Conservation (phyloP, 2,888 invertebrate genomes). For the Nowickia ferox region DNA sequence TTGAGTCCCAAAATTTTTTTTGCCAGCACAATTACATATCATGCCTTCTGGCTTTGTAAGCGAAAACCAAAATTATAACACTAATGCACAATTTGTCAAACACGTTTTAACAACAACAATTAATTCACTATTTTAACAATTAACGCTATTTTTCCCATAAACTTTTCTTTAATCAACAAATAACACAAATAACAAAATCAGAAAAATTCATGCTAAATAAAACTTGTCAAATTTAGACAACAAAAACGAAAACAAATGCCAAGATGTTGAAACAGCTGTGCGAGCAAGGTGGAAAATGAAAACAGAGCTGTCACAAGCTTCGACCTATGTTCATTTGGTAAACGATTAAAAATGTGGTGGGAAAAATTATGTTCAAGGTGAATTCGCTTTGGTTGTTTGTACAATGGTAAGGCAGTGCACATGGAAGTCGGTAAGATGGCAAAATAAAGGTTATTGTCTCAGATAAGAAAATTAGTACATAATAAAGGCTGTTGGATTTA, state of each 20-base stretch:
- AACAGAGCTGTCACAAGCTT: conserved; percentile 14
- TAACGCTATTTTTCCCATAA: background rate
- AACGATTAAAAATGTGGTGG: background rate
- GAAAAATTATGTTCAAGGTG: too few relatives aligned
- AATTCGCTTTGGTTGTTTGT: too few relatives aligned
- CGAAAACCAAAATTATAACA: background rate
- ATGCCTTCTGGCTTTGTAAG: background rate
- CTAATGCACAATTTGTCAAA: background rate
- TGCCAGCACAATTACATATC: background rate
- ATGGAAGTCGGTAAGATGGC: background rate
- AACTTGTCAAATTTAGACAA: conserved; percentile 35
- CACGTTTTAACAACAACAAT: background rate
- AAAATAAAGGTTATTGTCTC: background rate
- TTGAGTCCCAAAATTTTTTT: background rate
- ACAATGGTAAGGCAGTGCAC: background rate
- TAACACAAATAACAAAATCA: conserved; percentile 23
- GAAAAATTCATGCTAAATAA: conserved; percentile 13
- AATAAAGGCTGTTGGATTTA: too few relatives aligned
- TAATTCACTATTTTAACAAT: conserved; percentile 15
- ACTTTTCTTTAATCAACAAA: conserved; percentile 38
- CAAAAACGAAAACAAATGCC: conserved; percentile 55
- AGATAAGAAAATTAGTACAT: background rate
- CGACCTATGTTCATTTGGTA: conserved; percentile 21
- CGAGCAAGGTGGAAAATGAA: background rate
- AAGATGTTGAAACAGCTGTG: conserved; percentile 36